Conservation (phyloP, 92 coral and sea anemone species). For the Palythoa heliodiscus region DNA sequence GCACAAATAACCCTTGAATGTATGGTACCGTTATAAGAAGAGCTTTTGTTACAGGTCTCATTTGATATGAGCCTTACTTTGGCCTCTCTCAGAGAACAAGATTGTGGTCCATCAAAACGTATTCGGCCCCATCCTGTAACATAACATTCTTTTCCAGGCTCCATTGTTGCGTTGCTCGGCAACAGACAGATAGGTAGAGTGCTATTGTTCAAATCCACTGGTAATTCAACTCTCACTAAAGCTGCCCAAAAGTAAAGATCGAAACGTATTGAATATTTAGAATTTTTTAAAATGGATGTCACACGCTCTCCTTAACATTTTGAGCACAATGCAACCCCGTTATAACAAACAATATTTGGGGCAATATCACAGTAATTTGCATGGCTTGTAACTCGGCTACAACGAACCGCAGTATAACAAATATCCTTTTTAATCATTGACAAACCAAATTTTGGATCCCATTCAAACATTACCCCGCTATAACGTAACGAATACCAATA, state of each 20-base stretch:
- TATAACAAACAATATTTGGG: too few relatives aligned
- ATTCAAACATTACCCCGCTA: too few relatives aligned
- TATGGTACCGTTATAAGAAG: constrained; percentile 72
- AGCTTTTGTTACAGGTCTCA: constrained; percentile 66
- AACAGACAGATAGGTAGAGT: constrained; percentile 66
- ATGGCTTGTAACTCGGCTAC: background rate
- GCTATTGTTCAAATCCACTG: constrained; percentile 26
- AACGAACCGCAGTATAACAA: too few relatives aligned
- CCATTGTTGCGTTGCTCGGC: constrained; percentile 51
- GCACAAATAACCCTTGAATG: constrained; percentile 86
- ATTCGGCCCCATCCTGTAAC: constrained; percentile 90
- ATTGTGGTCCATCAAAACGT: constrained; percentile 56
- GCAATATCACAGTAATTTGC: background rate
- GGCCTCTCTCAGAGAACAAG: constrained; percentile 68
- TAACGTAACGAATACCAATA: background rate
- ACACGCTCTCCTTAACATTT: too few relatives aligned
- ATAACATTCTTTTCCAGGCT: constrained; percentile 63
- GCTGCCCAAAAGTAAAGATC: constrained; percentile 7
- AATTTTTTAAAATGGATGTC: too few relatives aligned
- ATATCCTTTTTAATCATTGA: too few relatives aligned
- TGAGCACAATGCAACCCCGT: too few relatives aligned
- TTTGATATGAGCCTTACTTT: constrained; percentile 72
- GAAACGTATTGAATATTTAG: too few relatives aligned
- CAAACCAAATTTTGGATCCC: too few relatives aligned
- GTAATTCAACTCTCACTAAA: constrained; percentile 39